Percentiles rank a stretch among this genome's conserved stretches.
These are phyloP conservation scores for Eutrigla gurnardus DNA, from an alignment of 2,797 vertebrate species.

Conservation along the genomic window DNA sequence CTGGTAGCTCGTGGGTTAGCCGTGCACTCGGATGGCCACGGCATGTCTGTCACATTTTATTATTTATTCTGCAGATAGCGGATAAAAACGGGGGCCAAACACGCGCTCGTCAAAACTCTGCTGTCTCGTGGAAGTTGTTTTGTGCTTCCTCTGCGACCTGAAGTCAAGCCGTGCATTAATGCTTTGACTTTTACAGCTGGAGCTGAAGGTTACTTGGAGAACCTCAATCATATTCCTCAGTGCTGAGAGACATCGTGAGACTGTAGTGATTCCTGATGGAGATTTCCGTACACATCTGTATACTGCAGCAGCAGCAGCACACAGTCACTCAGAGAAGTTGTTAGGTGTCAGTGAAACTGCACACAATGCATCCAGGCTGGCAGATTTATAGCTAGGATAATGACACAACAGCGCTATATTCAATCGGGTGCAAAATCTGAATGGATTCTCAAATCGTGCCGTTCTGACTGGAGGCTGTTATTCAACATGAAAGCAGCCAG, in stretches of 20 bases:
- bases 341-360: constrained; percentile 45
- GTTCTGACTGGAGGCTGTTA: constrained; percentile 20
- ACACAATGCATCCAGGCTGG: constrained; percentile 4
- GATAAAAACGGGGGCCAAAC: constrained; percentile 60
- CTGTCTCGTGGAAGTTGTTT: constrained; percentile 54
- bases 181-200: constrained; percentile 46
- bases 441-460: constrained; percentile 25
- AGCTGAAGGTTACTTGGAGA: constrained; percentile 45
- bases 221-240: constrained; percentile 41
- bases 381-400: constrained; percentile 38
- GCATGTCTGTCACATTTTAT: constrained; percentile 56
- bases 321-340: constrained; percentile 16
- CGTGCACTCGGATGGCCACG: constrained; percentile 47
- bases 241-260: constrained; percentile 8
- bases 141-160: constrained; percentile 31
- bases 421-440: constrained; percentile 33
- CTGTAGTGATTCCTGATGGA: constrained; percentile 30
- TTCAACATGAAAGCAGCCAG: constrained; percentile 23
- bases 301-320: constrained; percentile 19
- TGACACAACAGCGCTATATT: constrained; percentile 17
- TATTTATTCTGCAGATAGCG: constrained; percentile 51
- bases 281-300: constrained; percentile 39
- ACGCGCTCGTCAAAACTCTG: constrained; percentile 45
- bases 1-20: constrained; percentile 43
- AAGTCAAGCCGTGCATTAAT: constrained; percentile 46